Evolutionary conservation across 1,140 invertebrate species (phyloP), one percentile per base, ranked within the genome.

Genomic region (Lasaia peninsularis): DNA sequence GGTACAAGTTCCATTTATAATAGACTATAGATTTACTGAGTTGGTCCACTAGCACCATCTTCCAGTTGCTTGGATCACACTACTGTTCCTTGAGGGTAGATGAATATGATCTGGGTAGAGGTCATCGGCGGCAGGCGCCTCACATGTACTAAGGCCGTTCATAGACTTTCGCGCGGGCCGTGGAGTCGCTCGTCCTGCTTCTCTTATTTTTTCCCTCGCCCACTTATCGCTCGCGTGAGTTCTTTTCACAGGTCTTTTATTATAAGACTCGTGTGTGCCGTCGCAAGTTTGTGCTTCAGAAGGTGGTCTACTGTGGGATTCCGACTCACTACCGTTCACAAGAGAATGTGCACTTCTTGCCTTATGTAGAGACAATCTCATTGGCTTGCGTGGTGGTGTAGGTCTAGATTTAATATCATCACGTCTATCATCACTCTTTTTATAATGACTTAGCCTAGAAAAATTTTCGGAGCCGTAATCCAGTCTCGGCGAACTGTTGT

Each of bases 331-430:
- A 0, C 85, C 82, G 58, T 79, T 80, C 35, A 90, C 93, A 0
- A 96, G 92, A 0, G 94, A 95, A 67, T 96, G 95, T 14, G 96
- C 90, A 84, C 95, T 96, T 8, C 93, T 91, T 0, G 95, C 94
- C 64, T 95, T 92, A 73, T 96, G 95, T 1, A 97, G 80, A 0
- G 95, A 96, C 2, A 97, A 78, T 4, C 96, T 88, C 0, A 96
- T 71, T 0, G 96, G 96, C 75, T 97, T 97, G 70, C 95, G 94
- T 12, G 96, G 96, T 3, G 96, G 95, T 12, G 93, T 93, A 3
- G 95, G 95, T 28, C 93, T 86, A 1, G 89, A 89, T 67, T 81
- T 91, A 2, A 74, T 68, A 62, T 90, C 70, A 1, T 82, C 76
- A 18, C 77, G 66, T 33, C 66, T 60, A 6, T 85, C 76, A 1